Percentiles rank a stretch among this genome's conserved stretches.
These are phyloP conservation scores for Equus przewalskii DNA, from an alignment of 2,113 vertebrate species.

Conservation along the genomic window DNA sequence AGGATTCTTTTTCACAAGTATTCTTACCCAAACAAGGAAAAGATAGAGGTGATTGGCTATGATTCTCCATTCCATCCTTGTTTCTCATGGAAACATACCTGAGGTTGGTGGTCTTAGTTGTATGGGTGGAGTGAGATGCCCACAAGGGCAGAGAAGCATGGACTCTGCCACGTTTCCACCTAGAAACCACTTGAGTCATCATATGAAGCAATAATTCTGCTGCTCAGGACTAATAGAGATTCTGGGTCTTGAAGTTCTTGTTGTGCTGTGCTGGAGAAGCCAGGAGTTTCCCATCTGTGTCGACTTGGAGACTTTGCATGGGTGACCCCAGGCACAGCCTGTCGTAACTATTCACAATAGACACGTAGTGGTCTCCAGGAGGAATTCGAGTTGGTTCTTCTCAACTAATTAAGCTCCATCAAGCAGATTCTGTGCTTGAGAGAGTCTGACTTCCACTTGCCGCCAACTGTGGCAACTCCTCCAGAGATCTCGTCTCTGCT, in stretches of 20 bases:
- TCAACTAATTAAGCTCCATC: neutral
- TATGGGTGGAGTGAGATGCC: neutral
- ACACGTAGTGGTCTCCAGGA: neutral
- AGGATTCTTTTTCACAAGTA: neutral
- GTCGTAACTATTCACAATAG: neutral
- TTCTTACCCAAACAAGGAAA: conserved; percentile 16
- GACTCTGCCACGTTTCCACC: neutral
- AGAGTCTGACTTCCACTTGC: neutral
- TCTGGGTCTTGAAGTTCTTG: neutral
- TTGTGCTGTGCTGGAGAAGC: neutral
- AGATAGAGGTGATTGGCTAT: neutral
- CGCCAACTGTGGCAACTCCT: neutral
- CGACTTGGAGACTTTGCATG: neutral
- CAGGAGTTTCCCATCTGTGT: neutral
- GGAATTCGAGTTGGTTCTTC: neutral
- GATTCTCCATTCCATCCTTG: neutral
- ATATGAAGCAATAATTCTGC: neutral
- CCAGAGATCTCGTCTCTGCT: neutral
- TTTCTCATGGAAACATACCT: neutral
- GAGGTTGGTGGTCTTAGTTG: neutral
- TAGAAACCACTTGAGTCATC: neutral
- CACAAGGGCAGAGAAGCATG: neutral
- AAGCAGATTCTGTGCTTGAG: neutral
- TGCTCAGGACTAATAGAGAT: neutral
- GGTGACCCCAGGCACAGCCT: neutral